Evolutionary conservation across 2,888 invertebrate genomes (phyloP).

Genomic region (Stomorhina lunata): DNA sequence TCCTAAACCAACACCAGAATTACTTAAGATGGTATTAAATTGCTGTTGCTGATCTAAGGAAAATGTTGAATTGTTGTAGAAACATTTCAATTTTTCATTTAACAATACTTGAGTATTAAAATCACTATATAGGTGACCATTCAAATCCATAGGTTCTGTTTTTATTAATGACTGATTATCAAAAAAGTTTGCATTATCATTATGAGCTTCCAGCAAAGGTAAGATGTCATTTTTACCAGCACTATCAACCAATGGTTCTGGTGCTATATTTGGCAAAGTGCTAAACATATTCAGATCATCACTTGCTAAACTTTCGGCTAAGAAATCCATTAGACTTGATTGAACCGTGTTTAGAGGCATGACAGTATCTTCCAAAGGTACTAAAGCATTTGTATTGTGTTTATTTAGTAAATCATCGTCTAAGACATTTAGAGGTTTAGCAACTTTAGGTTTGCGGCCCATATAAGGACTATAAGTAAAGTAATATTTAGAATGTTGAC

Average conservation of each 20-base stretch:
- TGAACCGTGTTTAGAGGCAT: constrained; percentile 75
- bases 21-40: constrained; percentile 22
- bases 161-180: constrained; percentile 68
- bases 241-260: constrained; percentile 72
- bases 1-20: background rate
- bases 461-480: constrained; percentile 75
- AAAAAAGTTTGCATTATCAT: constrained; percentile 68
- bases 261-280: constrained; percentile 72
- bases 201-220: constrained; percentile 72
- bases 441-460: constrained; percentile 74
- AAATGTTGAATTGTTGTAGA: constrained; percentile 43
- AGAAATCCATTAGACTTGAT: constrained; percentile 78
- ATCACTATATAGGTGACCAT: constrained; percentile 47
- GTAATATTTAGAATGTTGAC: constrained; percentile 9
- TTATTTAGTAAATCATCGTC: constrained; percentile 65
- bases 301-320: constrained; percentile 76
- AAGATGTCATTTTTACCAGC: constrained; percentile 73
- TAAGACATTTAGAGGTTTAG: constrained; percentile 65
- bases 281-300: constrained; percentile 75
- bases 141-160: constrained; percentile 48
- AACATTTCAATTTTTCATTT: constrained; percentile 67
- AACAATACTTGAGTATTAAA: constrained; percentile 53
- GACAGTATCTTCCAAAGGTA: constrained; percentile 45
- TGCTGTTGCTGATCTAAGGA: constrained; percentile 41
- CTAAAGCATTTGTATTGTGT: background rate